A percentile compares a stretch with the other conserved stretches of the same genome.
phyloP scores from a whole-genome alignment of 64 coral and sea anemone species.

The Montipora foliosa region DNA sequence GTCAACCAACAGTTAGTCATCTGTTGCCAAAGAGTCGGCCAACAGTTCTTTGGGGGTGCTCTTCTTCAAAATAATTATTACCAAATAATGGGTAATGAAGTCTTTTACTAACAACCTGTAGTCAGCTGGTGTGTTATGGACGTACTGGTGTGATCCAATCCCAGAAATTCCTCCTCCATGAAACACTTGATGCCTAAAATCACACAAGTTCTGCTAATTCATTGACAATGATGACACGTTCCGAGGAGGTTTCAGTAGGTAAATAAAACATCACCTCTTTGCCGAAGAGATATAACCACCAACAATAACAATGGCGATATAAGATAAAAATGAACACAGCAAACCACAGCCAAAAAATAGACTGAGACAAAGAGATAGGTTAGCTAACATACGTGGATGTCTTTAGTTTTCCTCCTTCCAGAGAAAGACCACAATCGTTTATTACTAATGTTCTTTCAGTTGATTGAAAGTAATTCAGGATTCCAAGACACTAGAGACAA shows the following conservation, averaged over 20 bases:
- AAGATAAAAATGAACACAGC: background rate
- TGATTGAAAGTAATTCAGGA: slow-evolving; percentile 94
- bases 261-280: too few species aligned
- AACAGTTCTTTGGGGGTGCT: too few species aligned
- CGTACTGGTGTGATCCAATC: slow-evolving; percentile 91
- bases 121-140: slow-evolving; percentile 97
- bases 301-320: too few species aligned
- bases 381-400: slow-evolving; percentile 74
- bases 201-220: background rate
- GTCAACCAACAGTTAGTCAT: too few species aligned
- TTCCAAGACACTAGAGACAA: slow-evolving; percentile 78
- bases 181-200: slow-evolving; percentile 85
- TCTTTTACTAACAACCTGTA: slow-evolving; percentile 67
- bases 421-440: slow-evolving; percentile 88
- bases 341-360: background rate
- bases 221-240: too few species aligned
- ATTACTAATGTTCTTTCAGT: slow-evolving; percentile 93
- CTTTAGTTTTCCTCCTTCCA: slow-evolving; percentile 90
- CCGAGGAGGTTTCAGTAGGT: too few species aligned
- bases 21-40: too few species aligned
- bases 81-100: too few species aligned
- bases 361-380: background rate
- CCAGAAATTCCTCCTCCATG: slow-evolving; percentile 89
- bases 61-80: too few species aligned
- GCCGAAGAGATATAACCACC: background rate